A percentile compares a stretch with the other conserved stretches of the same genome.
Conservation (phyloP, 2,113 vertebrate genomes). For the Zosterops lateralis region DNA sequence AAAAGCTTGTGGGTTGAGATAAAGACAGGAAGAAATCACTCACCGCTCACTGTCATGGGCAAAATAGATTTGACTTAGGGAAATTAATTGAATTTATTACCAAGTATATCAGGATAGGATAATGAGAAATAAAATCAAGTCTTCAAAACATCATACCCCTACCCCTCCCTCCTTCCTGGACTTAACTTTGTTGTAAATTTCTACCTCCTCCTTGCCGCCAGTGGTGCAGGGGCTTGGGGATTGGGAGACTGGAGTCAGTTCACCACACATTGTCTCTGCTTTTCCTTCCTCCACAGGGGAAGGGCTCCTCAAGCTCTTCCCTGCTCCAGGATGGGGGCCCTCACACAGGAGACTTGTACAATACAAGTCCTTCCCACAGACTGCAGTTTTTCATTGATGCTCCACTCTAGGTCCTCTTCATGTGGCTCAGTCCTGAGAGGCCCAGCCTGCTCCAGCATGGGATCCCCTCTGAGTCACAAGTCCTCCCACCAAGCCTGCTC, state of each 20-base stretch:
- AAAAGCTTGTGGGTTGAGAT: not conserved
- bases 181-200: not conserved
- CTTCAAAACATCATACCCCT: not conserved
- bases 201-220: not conserved
- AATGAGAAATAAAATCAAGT: not conserved
- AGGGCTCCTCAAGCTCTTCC: not conserved
- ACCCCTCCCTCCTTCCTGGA: not conserved
- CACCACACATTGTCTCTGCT: not conserved
- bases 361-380: fast-evolving
- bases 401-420: not conserved
- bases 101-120: not conserved
- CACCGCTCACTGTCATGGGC: not conserved
- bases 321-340: not conserved
- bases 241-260: not conserved
- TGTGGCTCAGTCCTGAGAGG: not conserved
- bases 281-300: not conserved
- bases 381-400: not conserved
- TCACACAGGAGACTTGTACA: not conserved
- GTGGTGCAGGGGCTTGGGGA: not conserved
- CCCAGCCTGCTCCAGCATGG: not conserved
- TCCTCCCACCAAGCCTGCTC: not conserved
- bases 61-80: not conserved
- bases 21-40: not conserved
- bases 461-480: not conserved
- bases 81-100: not conserved